Evolutionary conservation across 2,888 invertebrate genomes (phyloP).

Genomic region (Bhutanitis thaidina): DNA sequence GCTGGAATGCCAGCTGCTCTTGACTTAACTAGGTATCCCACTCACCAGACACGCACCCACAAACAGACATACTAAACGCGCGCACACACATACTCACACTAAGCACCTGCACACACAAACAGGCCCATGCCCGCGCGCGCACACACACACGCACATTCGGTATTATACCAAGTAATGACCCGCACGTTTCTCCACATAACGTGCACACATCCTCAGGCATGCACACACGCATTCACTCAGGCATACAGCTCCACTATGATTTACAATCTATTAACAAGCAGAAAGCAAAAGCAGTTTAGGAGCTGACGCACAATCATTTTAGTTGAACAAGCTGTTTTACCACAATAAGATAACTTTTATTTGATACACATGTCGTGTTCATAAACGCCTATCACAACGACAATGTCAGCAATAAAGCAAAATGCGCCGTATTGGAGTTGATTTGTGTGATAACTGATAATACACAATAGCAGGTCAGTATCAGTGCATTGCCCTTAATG

Average conservation of each 20-base stretch:
- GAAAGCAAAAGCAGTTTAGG: not conserved
- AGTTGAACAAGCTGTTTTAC: not conserved
- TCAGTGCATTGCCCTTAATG: conserved; percentile 24
- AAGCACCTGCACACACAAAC: too few species aligned
- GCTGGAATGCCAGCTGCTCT: conserved; percentile 79
- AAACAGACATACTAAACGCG: too few species aligned
- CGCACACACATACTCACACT: not conserved
- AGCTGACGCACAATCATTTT: not conserved
- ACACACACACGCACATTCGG: not conserved
- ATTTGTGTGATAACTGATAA: conserved; percentile 16
- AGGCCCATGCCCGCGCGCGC: not conserved
- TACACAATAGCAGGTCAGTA: conserved; percentile 16
- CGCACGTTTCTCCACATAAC: not conserved
- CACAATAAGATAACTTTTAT: not conserved
- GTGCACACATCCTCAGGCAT: not conserved
- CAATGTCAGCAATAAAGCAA: conserved; percentile 3
- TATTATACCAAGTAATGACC: too few species aligned
- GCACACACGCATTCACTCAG: not conserved
- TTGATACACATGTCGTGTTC: not conserved
- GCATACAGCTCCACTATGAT: not conserved
- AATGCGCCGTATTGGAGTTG: conserved; percentile 7
- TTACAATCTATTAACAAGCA: conserved; percentile 6
- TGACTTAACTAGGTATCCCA: conserved; percentile 73
- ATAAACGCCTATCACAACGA: not conserved
- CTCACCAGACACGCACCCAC: conserved; percentile 11